phyloP scores from a whole-genome alignment of 2,113 vertebrate species.

The Excalfactoria chinensis region DNA sequence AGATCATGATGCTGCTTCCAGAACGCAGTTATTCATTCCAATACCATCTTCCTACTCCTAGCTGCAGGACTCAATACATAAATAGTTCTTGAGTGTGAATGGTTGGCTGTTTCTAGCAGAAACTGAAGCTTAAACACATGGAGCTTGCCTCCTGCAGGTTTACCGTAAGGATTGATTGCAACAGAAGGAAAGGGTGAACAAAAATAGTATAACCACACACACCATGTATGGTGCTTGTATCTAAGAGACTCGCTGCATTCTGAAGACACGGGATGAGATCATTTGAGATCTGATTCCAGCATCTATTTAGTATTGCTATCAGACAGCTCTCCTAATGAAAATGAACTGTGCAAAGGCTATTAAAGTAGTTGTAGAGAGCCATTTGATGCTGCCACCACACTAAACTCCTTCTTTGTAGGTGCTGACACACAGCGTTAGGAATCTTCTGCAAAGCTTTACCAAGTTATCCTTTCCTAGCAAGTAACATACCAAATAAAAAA shows the following conservation, averaged over 20 bases:
- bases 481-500: not conserved
- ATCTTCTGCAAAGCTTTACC: not conserved
- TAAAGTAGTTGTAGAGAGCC: not conserved
- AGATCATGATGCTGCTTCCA: not conserved
- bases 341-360: not conserved
- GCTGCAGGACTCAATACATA: not conserved
- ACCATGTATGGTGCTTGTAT: constrained; percentile 39
- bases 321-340: not conserved
- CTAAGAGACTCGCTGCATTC: not conserved
- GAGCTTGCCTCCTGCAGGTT: not conserved
- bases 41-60: not conserved
- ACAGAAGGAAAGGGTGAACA: constrained; percentile 45
- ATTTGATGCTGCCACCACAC: not conserved
- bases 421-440: not conserved
- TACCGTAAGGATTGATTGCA: constrained; percentile 23
- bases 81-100: constrained; percentile 13
- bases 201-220: constrained; percentile 53
- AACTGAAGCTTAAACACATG: not conserved
- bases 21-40: not conserved
- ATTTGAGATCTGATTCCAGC: constrained; percentile 38
- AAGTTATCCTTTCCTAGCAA: not conserved
- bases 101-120: not conserved
- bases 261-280: constrained; percentile 42
- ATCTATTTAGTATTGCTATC: not conserved
- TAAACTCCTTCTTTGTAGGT: not conserved